These are phyloP conservation scores for Diachasma alloeum DNA, from an alignment of 1,140 invertebrate species.

Conservation along the genomic window DNA sequence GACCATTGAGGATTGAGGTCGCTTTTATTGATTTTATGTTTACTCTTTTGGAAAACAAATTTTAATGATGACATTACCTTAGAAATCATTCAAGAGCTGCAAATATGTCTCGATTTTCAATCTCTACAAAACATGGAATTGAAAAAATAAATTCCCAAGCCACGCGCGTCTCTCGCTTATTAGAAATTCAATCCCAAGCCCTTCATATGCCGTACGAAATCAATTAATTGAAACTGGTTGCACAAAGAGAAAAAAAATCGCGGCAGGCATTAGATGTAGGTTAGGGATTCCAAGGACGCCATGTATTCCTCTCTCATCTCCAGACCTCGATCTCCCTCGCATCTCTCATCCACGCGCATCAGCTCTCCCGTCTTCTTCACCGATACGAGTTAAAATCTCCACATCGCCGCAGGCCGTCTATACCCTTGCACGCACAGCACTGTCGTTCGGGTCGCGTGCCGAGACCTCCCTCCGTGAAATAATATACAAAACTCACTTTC, in stretches of 20 bases:
- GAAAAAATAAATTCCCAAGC: no score
- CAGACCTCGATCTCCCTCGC: neutral
- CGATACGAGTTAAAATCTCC: conserved; percentile 7
- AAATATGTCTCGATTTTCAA: no score
- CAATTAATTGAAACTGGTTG: no score
- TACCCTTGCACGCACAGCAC: conserved; percentile 18
- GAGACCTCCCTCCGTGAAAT: conserved; percentile 25
- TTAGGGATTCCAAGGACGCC: conserved; percentile 33
- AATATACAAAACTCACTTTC: conserved; percentile 18
- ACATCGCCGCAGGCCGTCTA: neutral
- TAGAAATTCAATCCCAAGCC: no score
- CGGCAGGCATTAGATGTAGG: conserved; percentile 26
- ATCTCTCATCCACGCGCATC: conserved; percentile 13
- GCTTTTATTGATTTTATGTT: no score
- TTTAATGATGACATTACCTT: no score
- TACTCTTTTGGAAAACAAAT: no score
- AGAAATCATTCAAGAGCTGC: no score
- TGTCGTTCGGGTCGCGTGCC: conserved; percentile 42
- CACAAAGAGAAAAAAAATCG: neutral
- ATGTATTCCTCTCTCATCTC: neutral
- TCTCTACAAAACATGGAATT: no score
- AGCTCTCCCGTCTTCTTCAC: conserved; percentile 9
- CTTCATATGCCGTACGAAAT: no score
- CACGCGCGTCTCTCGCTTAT: no score
- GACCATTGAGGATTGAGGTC: no score